Evolutionary conservation across 1,140 invertebrate species (phyloP).

Genomic region (Anastatus disparis): DNA sequence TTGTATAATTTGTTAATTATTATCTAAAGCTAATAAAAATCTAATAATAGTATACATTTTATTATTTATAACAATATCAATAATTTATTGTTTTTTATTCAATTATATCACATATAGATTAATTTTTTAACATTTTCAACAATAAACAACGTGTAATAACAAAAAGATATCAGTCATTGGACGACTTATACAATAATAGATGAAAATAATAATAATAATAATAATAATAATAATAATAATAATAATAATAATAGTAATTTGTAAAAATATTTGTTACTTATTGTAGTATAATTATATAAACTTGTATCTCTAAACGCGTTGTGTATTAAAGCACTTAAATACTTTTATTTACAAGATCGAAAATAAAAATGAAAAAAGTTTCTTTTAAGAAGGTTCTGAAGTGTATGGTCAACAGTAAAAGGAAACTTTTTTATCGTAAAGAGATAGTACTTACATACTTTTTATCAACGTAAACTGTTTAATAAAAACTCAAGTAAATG

Average conservation of each 20-base stretch:
- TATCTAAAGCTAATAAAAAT: too few species aligned
- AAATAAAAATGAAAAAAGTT: neutral
- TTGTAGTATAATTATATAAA: conserved; percentile 5
- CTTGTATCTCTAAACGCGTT: conserved; percentile 10
- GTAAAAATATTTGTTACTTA: conserved; percentile 37
- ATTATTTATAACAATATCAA: conserved; percentile 4
- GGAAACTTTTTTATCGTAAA: too few species aligned
- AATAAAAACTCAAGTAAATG: too few species aligned
- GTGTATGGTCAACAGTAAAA: neutral
- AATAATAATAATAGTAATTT: too few species aligned
- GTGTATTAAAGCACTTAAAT: conserved; percentile 14
- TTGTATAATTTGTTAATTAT: too few species aligned
- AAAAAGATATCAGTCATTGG: conserved; percentile 22
- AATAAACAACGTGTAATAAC: conserved; percentile 32
- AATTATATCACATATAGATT: conserved; percentile 18
- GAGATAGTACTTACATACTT: too few species aligned
- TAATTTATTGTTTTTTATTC: neutral
- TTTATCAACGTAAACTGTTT: too few species aligned
- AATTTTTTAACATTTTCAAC: conserved; percentile 21
- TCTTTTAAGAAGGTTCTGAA: neutral
- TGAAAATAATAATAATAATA: conserved; percentile 2
- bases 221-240: conserved; percentile 27
- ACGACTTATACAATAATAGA: conserved; percentile 17
- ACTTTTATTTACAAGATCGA: conserved; percentile 34
- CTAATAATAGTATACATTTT: too few species aligned